Evolutionary conservation across 1,140 invertebrate species (phyloP).

Genomic region (Pachyrhynchus sulphureomaculatus): DNA sequence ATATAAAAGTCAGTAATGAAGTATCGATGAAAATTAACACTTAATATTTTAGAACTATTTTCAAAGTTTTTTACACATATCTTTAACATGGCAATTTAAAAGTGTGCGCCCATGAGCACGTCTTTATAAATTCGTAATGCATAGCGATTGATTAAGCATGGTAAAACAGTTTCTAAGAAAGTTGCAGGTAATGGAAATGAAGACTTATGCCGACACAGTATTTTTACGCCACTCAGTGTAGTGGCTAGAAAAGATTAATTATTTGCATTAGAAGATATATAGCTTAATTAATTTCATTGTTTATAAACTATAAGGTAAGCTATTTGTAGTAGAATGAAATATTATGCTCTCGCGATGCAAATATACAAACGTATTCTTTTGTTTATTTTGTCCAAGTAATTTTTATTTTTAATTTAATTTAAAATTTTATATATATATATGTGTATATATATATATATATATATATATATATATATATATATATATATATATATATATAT

Average conservation of each 20-base stretch:
- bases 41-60: background rate
- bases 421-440: too few relatives aligned
- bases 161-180: slow-evolving; percentile 20
- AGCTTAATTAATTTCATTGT: slow-evolving; percentile 11
- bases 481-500: too few relatives aligned
- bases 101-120: background rate
- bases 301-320: background rate
- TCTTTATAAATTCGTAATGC: slow-evolving; percentile 18
- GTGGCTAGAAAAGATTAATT: slow-evolving; percentile 16
- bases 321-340: background rate
- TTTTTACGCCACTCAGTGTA: slow-evolving; percentile 2
- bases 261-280: slow-evolving; percentile 6
- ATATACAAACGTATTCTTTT: too few relatives aligned
- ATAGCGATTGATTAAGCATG: slow-evolving; percentile 15
- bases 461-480: too few relatives aligned
- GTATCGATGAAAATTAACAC: too few relatives aligned
- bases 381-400: too few relatives aligned
- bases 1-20: too few relatives aligned
- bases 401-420: too few relatives aligned
- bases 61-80: background rate
- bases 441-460: too few relatives aligned
- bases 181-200: slow-evolving; percentile 8
- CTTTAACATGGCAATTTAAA: too few relatives aligned
- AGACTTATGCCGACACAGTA: slow-evolving; percentile 11
- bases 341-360: too few relatives aligned